phyloP scores from a whole-genome alignment of 2,888 invertebrate genomes.

The Epicampocera succincta region DNA sequence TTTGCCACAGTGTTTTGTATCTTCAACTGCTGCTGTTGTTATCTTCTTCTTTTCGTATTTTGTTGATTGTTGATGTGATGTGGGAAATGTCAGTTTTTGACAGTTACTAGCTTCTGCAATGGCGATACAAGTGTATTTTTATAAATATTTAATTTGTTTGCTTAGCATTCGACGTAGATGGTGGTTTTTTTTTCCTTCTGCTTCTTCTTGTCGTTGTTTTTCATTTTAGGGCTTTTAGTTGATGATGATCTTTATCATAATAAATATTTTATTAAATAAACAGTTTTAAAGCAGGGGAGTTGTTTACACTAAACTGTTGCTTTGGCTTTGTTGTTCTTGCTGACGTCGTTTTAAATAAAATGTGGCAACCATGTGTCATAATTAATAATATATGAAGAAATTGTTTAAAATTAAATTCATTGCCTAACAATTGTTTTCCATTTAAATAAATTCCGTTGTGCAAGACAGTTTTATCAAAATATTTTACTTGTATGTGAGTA shows the following conservation, averaged over 20 bases:
- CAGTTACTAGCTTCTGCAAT: slow-evolving; percentile 73
- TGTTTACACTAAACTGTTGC: slow-evolving; percentile 46
- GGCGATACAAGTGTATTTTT: slow-evolving; percentile 67
- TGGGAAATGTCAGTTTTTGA: slow-evolving; percentile 80
- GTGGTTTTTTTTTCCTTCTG: too few species aligned
- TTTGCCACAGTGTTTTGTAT: slow-evolving; percentile 36
- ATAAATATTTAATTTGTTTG: slow-evolving; percentile 70
- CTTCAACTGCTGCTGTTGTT: slow-evolving; percentile 44
- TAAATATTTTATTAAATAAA: slow-evolving; percentile 51
- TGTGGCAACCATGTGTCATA: slow-evolving; percentile 65
- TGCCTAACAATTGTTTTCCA: slow-evolving; percentile 12
- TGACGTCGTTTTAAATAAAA: slow-evolving; percentile 46
- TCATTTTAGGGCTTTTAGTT: slow-evolving; percentile 20
- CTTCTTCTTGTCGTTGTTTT: slow-evolving; percentile 5
- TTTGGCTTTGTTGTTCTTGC: slow-evolving; percentile 15
- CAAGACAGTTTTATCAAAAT: neutral
- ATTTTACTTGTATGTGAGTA: too few species aligned
- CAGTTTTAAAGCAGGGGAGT: slow-evolving; percentile 31
- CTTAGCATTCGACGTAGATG: slow-evolving; percentile 56
- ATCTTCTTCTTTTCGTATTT: slow-evolving; percentile 30
- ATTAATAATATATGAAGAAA: slow-evolving; percentile 39
- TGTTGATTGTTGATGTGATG: slow-evolving; percentile 73
- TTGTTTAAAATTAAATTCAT: slow-evolving; percentile 25
- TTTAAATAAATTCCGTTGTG: neutral
- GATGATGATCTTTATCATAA: slow-evolving; percentile 31